Conservation (phyloP, 2,797 vertebrate genomes). For the Sebastes variabilis region DNA sequence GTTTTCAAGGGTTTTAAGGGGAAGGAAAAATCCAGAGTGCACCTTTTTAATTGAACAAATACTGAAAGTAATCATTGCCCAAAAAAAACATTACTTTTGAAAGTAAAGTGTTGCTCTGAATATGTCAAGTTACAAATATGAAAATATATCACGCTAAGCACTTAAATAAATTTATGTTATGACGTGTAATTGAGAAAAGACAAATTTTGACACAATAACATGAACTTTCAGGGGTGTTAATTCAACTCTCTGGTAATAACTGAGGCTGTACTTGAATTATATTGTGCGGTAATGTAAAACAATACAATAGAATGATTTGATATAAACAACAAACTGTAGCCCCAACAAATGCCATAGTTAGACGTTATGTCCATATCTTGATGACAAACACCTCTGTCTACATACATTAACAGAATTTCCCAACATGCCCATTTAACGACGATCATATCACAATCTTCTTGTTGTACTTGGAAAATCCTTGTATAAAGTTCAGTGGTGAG, state of each 20-base stretch:
- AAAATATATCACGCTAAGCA: neutral
- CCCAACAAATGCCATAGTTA: neutral
- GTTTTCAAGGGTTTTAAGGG: neutral
- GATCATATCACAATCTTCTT: neutral
- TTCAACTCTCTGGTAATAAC: neutral
- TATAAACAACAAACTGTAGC: neutral
- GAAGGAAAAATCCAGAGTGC: neutral
- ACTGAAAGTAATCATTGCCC: neutral
- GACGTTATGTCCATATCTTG: neutral
- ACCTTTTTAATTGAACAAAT: neutral
- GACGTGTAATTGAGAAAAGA: neutral
- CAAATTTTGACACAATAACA: neutral
- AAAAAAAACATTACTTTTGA: neutral
- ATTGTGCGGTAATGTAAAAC: neutral
- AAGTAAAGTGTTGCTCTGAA: neutral
- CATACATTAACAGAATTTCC: neutral
- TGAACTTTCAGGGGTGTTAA: neutral
- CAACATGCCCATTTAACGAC: neutral
- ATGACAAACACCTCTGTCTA: neutral
- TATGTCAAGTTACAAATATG: neutral
- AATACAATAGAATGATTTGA: neutral
- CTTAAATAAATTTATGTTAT: neutral
- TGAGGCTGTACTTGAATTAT: neutral
- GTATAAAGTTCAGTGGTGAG: neutral
- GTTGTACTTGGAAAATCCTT: neutral